These are phyloP conservation scores for Alloplasta piceator DNA, from an alignment of 2,888 invertebrate species.

Conservation along the genomic window DNA sequence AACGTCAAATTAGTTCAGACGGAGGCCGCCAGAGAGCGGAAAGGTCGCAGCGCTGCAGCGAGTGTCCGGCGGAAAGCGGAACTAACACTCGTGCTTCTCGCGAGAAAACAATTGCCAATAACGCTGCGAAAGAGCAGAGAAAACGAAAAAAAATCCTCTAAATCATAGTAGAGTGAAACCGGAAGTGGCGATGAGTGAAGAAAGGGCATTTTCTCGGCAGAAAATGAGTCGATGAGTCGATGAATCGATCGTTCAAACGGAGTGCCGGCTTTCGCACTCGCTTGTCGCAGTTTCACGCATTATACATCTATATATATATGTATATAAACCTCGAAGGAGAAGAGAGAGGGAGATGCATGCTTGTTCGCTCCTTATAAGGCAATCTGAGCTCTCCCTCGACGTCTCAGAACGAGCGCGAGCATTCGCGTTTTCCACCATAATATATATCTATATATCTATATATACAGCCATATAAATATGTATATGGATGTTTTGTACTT, in stretches of 20 bases:
- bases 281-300: conserved; percentile 48
- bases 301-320: conserved; percentile 12
- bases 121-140: not conserved
- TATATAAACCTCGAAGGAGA: conserved; percentile 52
- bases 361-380: conserved; percentile 82
- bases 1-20: too few relatives aligned
- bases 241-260: conserved; percentile 42
- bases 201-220: conserved; percentile 27
- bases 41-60: too few relatives aligned
- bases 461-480: conserved; percentile 6
- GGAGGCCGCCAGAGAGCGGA: too few relatives aligned
- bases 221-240: too few relatives aligned
- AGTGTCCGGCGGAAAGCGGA: too few relatives aligned
- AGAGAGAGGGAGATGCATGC: conserved; percentile 80
- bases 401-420: conserved; percentile 66
- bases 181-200: too few relatives aligned
- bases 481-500: conserved; percentile 50
- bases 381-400: conserved; percentile 75
- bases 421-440: conserved; percentile 48
- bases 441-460: conserved; percentile 32
- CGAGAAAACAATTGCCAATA: not conserved
- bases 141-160: not conserved
- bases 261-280: conserved; percentile 61
- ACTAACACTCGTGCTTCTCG: too few relatives aligned
- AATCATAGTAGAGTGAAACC: not conserved